Evolutionary conservation across 2,888 invertebrate species (phyloP), one percentile per base, ranked within the genome.

Genomic region (Ophion ellenae): DNA sequence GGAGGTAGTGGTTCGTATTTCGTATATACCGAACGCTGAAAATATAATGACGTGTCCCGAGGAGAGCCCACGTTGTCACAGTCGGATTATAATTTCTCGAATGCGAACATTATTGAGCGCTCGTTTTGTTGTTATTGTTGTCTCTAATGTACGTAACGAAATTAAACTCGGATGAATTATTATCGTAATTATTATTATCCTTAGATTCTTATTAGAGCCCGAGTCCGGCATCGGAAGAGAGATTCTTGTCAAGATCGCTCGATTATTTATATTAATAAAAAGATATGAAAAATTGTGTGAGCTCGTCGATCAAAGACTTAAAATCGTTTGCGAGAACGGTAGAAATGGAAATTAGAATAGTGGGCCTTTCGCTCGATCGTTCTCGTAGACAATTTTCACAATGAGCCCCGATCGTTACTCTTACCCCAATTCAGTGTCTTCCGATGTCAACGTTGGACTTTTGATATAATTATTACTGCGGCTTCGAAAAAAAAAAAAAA

Each of bases 161-260:
- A 84, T 81, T 73, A 84, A 81, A 84, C 81, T 84, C 76, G 77
- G 73, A 84, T 77, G 40, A 81, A 81, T 73, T 82, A 45, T 66
- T 70, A 66, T 80, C 71, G 73, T 47, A n/a, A 84, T 53, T 79
- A 69, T 77, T 61, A 61, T 80, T 71, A 79, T 63, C 36, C 59
- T 70, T 61, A 79, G 66, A 57, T 57, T 73, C 11, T 57, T 74
- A 74, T 81, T 73, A 81, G 36, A 77, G 59, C 73, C 75, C 66
- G 69, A 76, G 61, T 78, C 20, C 85, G 85, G 69, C 80, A 74
- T 85, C 83, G 85, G 80, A 75, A 84, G 74, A 85, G 71, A 82
- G 71, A 83, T 84, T 80, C 71, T 73, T 45, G 70, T 66, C 57
- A 70, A 63, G 57, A 81, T 71, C 66, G 64, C 74, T 70, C 67